Percentiles rank a stretch among this genome's conserved stretches.
Conservation (phyloP, 2,113 vertebrate genomes). For the Brachypteracias leptosomus region DNA sequence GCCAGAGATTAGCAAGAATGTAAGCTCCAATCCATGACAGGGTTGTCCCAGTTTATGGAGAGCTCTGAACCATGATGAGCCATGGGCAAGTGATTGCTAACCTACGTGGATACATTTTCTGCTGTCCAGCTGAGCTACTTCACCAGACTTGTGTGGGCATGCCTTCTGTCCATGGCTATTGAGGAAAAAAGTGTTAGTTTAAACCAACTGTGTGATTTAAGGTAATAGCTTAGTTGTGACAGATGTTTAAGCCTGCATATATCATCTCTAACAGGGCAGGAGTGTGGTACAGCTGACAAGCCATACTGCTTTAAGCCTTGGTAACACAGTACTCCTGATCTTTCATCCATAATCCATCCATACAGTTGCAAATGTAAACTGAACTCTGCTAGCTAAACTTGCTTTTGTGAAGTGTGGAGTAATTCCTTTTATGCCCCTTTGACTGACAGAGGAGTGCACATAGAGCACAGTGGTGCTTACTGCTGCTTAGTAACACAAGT, state of each 20-base stretch:
- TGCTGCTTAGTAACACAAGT: neutral
- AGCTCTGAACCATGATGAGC: neutral
- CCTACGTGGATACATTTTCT: neutral
- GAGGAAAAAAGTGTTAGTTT: neutral
- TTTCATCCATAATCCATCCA: neutral
- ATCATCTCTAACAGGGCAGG: neutral
- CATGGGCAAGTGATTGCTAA: accelerated
- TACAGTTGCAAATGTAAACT: neutral
- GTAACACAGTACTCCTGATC: neutral
- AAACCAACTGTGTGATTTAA: neutral
- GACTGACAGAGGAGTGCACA: neutral
- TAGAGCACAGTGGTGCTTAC: accelerated
- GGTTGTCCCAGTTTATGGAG: neutral
- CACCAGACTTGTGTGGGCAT: accelerated
- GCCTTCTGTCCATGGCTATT: neutral
- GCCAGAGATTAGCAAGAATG: neutral
- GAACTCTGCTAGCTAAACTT: neutral
- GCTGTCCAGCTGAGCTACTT: neutral
- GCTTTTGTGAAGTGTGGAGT: neutral
- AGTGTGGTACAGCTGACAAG: neutral
- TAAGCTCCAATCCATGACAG: neutral
- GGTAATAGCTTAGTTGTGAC: neutral
- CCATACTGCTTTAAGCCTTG: neutral
- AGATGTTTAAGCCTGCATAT: neutral
- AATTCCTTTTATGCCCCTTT: neutral